Base-by-base conservation (phyloP, 2,113 vertebrate species). In the Notothenia coriiceps region DNA sequence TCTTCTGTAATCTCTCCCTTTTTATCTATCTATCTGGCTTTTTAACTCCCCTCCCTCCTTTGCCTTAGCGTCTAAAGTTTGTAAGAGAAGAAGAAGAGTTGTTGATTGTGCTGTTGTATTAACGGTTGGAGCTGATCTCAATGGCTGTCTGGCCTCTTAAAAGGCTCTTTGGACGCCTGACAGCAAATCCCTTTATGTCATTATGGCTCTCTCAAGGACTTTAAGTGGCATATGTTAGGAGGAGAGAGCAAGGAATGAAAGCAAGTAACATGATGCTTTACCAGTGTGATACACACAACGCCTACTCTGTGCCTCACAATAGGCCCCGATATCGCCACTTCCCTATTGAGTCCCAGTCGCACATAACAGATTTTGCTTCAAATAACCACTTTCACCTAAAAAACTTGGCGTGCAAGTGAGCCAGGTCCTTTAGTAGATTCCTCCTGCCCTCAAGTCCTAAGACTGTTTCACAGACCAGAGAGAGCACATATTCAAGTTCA, bases 211-310 rank as follows among this genome's bases (percentile, higher is more conserved):
- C 67, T 82, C 68, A 70, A 84, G 77, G 86, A 74, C 62, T 71
- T 82, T 67, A 77, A 85, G 82, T 86, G 83, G 86, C 72, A 62
- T 71, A 80, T 66, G 65, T 77, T 83, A 65, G 70, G 15, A 47
- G 76, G 74, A 62, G 51, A 57, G 54, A 70, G 56, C 61, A 70
- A 62, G 75, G 79, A 90, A 82, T 82, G 79, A 90, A 85, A 81
- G 80, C 70, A 80, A 70, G 91, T 68, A 91, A 91, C 56, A 2
- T 59, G 87, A 92, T 56, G 71, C 85, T 43, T 10, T 52, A 49
- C 74, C 87, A 83, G 79, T 89, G 74, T 84, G 86, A 81, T 73
- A 29, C 82, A 83, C 82, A 90, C 89, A 93, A 89, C 83, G 88
- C 55, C 54, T 67, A 80, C 84, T 88, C 77, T 93, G 89, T 88